phyloP scores from a whole-genome alignment of 2,888 invertebrate genomes.

The Rhagonycha lutea region DNA sequence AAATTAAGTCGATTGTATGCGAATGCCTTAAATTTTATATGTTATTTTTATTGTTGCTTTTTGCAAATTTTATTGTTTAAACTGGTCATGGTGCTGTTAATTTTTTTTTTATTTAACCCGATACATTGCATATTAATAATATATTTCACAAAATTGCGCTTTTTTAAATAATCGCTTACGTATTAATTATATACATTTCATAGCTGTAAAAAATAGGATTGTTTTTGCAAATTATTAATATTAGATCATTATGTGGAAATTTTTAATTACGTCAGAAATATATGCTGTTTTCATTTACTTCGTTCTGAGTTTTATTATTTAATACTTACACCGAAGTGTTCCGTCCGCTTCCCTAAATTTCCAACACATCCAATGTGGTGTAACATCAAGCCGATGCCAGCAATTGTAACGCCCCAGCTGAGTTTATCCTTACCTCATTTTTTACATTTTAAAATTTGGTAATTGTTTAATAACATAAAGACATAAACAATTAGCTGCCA shows the following conservation, averaged over 20 bases:
- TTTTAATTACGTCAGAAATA: constrained; percentile 39
- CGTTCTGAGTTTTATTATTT: constrained; percentile 15
- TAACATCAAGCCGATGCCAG: too few species aligned
- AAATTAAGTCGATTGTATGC: constrained; percentile 26
- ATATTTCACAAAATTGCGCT: background rate
- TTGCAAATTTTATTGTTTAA: constrained; percentile 44
- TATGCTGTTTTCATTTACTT: constrained; percentile 44
- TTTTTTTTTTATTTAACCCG: constrained; percentile 37
- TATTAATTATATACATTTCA: constrained; percentile 21
- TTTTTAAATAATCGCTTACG: constrained; percentile 9
- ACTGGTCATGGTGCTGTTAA: constrained; percentile 41
- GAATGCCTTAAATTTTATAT: constrained; percentile 38
- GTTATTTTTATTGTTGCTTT: constrained; percentile 41
- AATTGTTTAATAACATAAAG: too few species aligned
- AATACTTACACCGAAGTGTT: too few species aligned
- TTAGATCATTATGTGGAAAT: constrained; percentile 40
- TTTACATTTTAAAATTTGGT: too few species aligned
- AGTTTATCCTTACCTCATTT: too few species aligned
- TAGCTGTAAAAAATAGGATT: constrained; percentile 26
- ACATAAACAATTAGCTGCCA: too few species aligned
- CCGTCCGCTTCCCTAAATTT: too few species aligned
- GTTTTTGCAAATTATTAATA: constrained; percentile 36
- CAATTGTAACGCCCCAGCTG: too few species aligned
- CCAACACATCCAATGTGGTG: too few species aligned
- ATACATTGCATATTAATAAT: constrained; percentile 29